Percentiles rank a stretch among this genome's conserved stretches.
These are phyloP conservation scores for Callimorpha dominula DNA, from an alignment of 2,888 invertebrate genomes.

Conservation along the genomic window DNA sequence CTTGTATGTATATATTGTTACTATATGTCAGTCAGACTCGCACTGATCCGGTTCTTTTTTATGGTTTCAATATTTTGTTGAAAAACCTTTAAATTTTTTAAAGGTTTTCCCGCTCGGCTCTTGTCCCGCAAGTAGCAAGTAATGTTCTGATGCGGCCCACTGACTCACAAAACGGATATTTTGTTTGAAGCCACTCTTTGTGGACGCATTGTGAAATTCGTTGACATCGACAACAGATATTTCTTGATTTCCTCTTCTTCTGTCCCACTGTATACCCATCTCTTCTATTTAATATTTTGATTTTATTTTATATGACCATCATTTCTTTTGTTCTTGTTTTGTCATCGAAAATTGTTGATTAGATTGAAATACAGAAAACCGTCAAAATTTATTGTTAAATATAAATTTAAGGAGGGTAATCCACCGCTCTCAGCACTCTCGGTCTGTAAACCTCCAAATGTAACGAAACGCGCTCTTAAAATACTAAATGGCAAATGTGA, in stretches of 20 bases:
- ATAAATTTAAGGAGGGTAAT: too few relatives aligned
- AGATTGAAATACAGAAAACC: too few relatives aligned
- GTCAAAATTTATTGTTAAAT: too few relatives aligned
- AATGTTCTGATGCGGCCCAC: constrained; percentile 40
- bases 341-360: background rate
- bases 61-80: too few relatives aligned
- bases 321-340: constrained; percentile 1
- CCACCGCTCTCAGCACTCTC: too few relatives aligned
- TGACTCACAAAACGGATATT: constrained; percentile 52
- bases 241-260: constrained; percentile 2
- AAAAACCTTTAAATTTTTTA: too few relatives aligned
- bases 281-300: background rate
- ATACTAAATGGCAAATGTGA: too few relatives aligned
- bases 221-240: constrained; percentile 26
- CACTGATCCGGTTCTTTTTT: too few relatives aligned
- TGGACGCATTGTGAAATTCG: constrained; percentile 45
- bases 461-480: too few relatives aligned
- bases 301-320: constrained; percentile 6
- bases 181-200: constrained; percentile 53
- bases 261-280: background rate
- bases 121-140: constrained; percentile 25
- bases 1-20: too few relatives aligned
- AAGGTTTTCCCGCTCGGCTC: background rate
- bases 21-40: too few relatives aligned
- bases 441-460: too few relatives aligned